These are phyloP conservation scores for Malaclemys terrapin DNA, from an alignment of 2,113 vertebrate species.

Conservation along the genomic window DNA sequence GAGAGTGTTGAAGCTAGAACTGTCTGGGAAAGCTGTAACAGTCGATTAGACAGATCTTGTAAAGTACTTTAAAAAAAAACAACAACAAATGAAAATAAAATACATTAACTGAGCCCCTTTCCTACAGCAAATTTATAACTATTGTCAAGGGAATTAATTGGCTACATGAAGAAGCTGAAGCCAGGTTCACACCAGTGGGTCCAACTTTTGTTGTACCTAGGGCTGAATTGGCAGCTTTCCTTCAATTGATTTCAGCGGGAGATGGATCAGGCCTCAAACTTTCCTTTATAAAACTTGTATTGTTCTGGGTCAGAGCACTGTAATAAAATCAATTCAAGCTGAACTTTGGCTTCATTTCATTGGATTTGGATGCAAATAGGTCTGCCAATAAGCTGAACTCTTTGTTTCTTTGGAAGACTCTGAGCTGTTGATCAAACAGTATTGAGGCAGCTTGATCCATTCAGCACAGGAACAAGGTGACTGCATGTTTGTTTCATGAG, in stretches of 20 bases:
- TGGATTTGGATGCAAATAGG: not conserved
- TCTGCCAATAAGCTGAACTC: not conserved
- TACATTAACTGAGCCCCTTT: constrained; percentile 47
- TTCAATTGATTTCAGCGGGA: not conserved
- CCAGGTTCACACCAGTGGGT: not conserved
- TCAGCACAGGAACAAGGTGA: not conserved
- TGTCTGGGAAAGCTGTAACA: constrained; percentile 62
- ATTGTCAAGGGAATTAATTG: constrained; percentile 33
- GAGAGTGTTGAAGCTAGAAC: constrained; percentile 69
- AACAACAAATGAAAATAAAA: constrained; percentile 69
- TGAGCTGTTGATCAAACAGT: not conserved
- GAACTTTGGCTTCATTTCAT: not conserved
- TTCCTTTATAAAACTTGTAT: not conserved
- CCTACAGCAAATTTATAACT: constrained; percentile 54
- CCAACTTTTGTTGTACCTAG: not conserved
- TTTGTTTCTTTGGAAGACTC: not conserved
- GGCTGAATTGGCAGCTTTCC: not conserved
- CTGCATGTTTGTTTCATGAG: not conserved
- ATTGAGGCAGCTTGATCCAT: not conserved
- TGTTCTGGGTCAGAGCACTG: not conserved
- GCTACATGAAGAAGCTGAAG: not conserved
- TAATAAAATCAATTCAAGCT: not conserved
- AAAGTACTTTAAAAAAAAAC: constrained; percentile 48
- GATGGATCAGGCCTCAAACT: not conserved
- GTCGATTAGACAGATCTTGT: constrained; percentile 64